Percentiles rank a stretch among this genome's conserved stretches.
Evolutionary conservation across 2,888 invertebrate species (phyloP).

Genomic region (Gasteruption jaculator): DNA sequence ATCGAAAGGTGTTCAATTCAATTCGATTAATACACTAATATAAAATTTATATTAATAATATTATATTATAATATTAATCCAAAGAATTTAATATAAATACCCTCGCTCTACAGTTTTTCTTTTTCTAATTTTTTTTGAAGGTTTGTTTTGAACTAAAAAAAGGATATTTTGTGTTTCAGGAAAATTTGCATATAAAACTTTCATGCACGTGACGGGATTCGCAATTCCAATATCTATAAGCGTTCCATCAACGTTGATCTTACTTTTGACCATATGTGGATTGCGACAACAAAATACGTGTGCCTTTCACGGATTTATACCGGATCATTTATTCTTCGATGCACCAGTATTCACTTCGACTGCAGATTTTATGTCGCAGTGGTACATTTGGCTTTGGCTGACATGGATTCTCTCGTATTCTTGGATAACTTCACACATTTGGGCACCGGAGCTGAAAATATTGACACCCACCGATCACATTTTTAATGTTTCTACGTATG

Average conservation of each 20-base stretch:
- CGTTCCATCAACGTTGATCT: slow-evolving; percentile 68
- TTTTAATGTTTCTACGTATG: slow-evolving; percentile 81
- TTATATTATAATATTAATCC: no score
- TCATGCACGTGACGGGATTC: slow-evolving; percentile 84
- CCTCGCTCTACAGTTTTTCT: not conserved
- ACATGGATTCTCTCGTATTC: slow-evolving; percentile 78
- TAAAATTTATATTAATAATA: no score
- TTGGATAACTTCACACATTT: slow-evolving; percentile 83
- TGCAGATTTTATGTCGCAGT: slow-evolving; percentile 56
- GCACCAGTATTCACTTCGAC: slow-evolving; percentile 48
- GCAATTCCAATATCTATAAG: slow-evolving; percentile 77
- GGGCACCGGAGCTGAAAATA: slow-evolving; percentile 78
- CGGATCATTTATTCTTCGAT: slow-evolving; percentile 56
- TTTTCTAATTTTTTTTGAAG: not conserved
- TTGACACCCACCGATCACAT: slow-evolving; percentile 80
- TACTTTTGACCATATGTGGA: slow-evolving; percentile 66
- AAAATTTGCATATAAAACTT: slow-evolving; percentile 84
- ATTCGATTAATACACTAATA: no score
- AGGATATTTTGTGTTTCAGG: slow-evolving; percentile 44
- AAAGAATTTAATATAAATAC: not conserved
- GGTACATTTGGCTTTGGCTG: slow-evolving; percentile 75
- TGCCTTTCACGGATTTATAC: slow-evolving; percentile 57
- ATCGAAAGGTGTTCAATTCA: no score
- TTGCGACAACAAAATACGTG: slow-evolving; percentile 65
- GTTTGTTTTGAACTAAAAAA: not conserved